These are phyloP conservation scores for Steinernema feltiae DNA, from an alignment of 1,140 invertebrate genomes.

Conservation along the genomic window DNA sequence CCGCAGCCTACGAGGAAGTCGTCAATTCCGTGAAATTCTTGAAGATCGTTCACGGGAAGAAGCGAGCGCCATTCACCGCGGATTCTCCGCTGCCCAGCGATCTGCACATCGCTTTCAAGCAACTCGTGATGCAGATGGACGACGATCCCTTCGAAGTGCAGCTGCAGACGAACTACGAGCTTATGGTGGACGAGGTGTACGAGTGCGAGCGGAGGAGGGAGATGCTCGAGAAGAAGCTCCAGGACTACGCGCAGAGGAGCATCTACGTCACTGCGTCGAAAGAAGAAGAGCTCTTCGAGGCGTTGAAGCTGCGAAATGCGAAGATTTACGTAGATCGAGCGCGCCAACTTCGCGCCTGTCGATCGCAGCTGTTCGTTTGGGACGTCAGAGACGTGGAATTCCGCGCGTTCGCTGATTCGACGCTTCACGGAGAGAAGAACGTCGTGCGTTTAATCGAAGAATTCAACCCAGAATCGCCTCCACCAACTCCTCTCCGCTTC, in stretches of 20 bases:
- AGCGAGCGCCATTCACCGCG: constrained; percentile 67
- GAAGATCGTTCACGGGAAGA: constrained; percentile 71
- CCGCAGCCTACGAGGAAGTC: constrained; percentile 81
- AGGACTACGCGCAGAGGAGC: constrained; percentile 47
- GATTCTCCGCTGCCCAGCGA: constrained; percentile 73
- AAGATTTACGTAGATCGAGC: constrained; percentile 90
- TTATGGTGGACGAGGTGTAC: constrained; percentile 88
- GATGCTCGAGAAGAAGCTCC: constrained; percentile 80
- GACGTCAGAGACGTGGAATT: constrained; percentile 64
- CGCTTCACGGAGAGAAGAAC: constrained; percentile 75
- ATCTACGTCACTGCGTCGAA: neutral
- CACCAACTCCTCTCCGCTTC: constrained; percentile 81
- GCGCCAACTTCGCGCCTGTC: constrained; percentile 70
- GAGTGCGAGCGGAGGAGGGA: constrained; percentile 84
- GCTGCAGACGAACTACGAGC: constrained; percentile 86
- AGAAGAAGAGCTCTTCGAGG: neutral
- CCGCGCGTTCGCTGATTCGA: constrained; percentile 76
- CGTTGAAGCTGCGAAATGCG: constrained; percentile 68
- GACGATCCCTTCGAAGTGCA: constrained; percentile 98
- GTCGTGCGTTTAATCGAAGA: constrained; percentile 69
- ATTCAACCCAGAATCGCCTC: constrained; percentile 75
- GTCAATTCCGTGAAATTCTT: constrained; percentile 86
- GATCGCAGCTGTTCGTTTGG: constrained; percentile 75
- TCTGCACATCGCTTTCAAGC: constrained; percentile 64
- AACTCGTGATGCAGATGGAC: constrained; percentile 79